Evolutionary conservation across 2,113 vertebrate species (phyloP).

Genomic region (Chionomys nivalis): DNA sequence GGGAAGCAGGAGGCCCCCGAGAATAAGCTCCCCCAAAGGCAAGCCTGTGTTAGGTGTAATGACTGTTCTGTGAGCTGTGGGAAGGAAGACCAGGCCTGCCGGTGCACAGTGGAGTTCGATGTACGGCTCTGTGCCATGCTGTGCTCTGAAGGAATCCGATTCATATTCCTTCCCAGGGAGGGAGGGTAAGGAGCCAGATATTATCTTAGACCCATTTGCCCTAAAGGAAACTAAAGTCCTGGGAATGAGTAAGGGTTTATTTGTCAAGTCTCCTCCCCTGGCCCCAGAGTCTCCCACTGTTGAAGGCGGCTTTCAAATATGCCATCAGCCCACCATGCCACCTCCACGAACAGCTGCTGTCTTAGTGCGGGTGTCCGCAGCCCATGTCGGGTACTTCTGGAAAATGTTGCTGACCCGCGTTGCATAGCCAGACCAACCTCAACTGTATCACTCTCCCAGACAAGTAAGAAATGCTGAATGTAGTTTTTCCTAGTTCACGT

Average conservation of each 20-base stretch:
- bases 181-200: neutral
- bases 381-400: constrained; percentile 10
- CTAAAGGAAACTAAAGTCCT: constrained; percentile 30
- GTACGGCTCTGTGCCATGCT: neutral
- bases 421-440: neutral
- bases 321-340: neutral
- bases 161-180: neutral
- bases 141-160: neutral
- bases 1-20: neutral
- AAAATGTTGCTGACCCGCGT: neutral
- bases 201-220: constrained; percentile 3
- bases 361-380: neutral
- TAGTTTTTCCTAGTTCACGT: constrained; percentile 52
- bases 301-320: neutral
- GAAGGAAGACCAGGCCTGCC: neutral
- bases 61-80: neutral
- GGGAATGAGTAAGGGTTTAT: neutral
- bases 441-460: neutral
- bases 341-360: neutral
- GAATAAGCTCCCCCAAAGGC: constrained; percentile 19
- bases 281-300: neutral
- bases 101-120: neutral
- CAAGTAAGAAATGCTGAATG: neutral
- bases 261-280: constrained; percentile 15
- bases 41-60: neutral